Conservation (phyloP, 1,140 invertebrate genomes). For the Daktulosphaira vitifoliae region DNA sequence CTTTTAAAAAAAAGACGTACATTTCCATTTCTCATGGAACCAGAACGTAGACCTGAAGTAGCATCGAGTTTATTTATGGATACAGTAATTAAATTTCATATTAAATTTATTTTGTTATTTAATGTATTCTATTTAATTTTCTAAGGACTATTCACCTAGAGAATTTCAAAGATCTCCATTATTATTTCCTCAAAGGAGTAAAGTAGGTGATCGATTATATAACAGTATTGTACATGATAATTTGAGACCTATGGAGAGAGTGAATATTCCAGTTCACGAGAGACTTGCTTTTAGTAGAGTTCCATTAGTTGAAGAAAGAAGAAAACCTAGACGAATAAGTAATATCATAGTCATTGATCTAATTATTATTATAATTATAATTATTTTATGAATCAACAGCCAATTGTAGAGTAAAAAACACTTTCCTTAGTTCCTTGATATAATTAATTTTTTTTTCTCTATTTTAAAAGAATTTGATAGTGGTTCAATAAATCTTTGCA, state of each 20-base stretch:
- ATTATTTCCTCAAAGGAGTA: neutral
- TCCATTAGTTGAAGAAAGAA: slow-evolving; percentile 9
- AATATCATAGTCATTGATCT: neutral
- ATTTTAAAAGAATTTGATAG: too few species aligned
- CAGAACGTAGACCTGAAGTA: slow-evolving; percentile 14
- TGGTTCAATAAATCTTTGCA: too few species aligned
- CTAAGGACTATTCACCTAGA: slow-evolving; percentile 7
- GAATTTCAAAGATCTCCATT: slow-evolving; percentile 4
- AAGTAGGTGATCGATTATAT: neutral
- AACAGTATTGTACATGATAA: slow-evolving; percentile 3
- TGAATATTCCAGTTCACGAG: slow-evolving; percentile 18
- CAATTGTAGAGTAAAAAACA: neutral
- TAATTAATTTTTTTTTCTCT: too few species aligned
- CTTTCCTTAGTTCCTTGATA: too few species aligned
- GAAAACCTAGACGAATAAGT: slow-evolving; percentile 19
- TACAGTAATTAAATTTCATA: neutral
- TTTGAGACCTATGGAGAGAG: neutral
- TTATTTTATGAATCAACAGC: neutral
- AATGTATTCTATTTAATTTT: neutral
- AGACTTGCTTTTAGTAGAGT: slow-evolving; percentile 5
- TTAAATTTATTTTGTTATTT: neutral
- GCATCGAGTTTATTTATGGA: neutral
- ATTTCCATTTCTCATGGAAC: slow-evolving; percentile 5
- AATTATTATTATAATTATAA: neutral
- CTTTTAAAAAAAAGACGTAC: slow-evolving; percentile 3